Evolutionary conservation across 2,113 vertebrate species (phyloP).

Genomic region (Leiothrix lutea): DNA sequence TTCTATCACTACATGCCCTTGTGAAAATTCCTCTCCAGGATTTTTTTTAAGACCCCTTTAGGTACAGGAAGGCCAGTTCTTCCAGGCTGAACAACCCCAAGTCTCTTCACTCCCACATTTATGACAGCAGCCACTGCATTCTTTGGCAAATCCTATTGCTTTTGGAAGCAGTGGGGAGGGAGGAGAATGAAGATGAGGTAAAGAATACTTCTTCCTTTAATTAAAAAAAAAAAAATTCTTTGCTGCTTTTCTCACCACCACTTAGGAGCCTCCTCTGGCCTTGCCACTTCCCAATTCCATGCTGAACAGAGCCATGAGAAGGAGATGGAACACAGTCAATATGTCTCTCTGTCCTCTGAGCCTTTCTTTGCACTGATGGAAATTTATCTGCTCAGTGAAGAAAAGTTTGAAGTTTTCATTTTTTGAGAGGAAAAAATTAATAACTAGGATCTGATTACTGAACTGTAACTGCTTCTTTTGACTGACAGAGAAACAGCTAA

Average conservation of each 20-base stretch:
- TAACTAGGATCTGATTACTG: neutral
- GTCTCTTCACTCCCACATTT: neutral
- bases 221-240: neutral
- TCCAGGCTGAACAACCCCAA: neutral
- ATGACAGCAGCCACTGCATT: accelerated
- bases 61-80: neutral
- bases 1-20: neutral
- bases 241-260: neutral
- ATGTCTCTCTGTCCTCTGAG: neutral
- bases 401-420: neutral
- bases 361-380: neutral
- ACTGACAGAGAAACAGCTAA: neutral
- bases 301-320: neutral
- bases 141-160: neutral
- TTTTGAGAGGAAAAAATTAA: neutral
- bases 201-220: neutral
- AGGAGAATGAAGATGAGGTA: neutral
- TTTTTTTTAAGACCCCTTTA: neutral
- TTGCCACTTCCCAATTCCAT: neutral
- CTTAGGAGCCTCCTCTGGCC: neutral
- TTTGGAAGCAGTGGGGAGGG: neutral
- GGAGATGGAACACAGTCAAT: neutral
- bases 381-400: neutral
- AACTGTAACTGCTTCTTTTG: neutral
- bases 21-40: neutral